Conservation (phyloP, 2,888 invertebrate genomes). For the Lampropteryx suffumata region DNA sequence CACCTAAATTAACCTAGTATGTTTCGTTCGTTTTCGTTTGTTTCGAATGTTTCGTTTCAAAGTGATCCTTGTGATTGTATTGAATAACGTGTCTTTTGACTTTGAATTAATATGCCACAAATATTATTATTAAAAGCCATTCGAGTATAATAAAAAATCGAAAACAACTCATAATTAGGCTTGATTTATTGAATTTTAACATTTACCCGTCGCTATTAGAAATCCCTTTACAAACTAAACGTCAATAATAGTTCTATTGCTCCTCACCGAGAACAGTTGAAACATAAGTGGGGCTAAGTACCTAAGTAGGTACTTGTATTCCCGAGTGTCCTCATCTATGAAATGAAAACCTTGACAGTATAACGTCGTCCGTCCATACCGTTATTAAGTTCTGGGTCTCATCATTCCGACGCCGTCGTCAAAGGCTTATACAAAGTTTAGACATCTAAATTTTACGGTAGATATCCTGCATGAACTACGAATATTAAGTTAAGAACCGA, state of each 20-base stretch:
- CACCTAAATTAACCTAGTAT: too few relatives aligned
- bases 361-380: conserved; percentile 35
- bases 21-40: too few relatives aligned
- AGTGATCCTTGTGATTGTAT: too few relatives aligned
- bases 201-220: too few relatives aligned
- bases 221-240: background rate
- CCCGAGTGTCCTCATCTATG: conserved; percentile 34
- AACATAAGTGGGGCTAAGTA: background rate
- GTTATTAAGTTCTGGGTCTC: conserved; percentile 42
- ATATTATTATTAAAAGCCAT: too few relatives aligned
- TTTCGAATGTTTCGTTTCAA: too few relatives aligned
- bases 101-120: too few relatives aligned
- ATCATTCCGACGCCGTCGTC: conserved; percentile 40
- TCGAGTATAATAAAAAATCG: too few relatives aligned
- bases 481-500: conserved; percentile 10
- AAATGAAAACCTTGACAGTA: conserved; percentile 32
- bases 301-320: conserved; percentile 34
- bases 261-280: conserved; percentile 11
- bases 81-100: too few relatives aligned
- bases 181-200: too few relatives aligned
- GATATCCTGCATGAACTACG: conserved; percentile 14
- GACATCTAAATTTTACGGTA: conserved; percentile 23
- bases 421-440: conserved; percentile 35
- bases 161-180: too few relatives aligned
- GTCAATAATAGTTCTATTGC: conserved; percentile 6